These are phyloP conservation scores for Papilio elwesi DNA, from an alignment of 2,888 invertebrate genomes.

Conservation along the genomic window DNA sequence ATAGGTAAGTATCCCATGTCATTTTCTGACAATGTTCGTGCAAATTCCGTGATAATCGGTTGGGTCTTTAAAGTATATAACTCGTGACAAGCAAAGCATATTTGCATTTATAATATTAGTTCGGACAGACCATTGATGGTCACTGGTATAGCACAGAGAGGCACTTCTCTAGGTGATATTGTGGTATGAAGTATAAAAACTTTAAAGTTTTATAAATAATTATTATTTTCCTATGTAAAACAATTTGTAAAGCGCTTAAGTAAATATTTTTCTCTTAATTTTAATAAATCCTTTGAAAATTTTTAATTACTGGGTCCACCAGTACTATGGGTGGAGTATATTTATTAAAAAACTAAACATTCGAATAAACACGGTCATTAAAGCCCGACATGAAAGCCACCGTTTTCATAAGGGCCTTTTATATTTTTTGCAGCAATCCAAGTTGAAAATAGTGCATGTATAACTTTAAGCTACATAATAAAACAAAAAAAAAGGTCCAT, in stretches of 20 bases:
- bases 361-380: slow-evolving; percentile 42
- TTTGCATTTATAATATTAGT: too few relatives aligned
- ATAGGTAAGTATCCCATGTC: too few relatives aligned
- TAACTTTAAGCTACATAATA: not conserved
- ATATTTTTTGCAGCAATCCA: slow-evolving; percentile 7
- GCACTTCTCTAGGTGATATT: too few relatives aligned
- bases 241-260: not conserved
- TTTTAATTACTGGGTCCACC: slow-evolving; percentile 31
- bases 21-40: too few relatives aligned
- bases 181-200: not conserved
- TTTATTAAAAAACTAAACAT: slow-evolving; percentile 43
- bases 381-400: slow-evolving; percentile 29
- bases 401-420: slow-evolving; percentile 21
- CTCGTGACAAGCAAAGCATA: too few relatives aligned
- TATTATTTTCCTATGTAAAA: not conserved
- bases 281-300: not conserved
- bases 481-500: not conserved
- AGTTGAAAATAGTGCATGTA: slow-evolving; percentile 9
- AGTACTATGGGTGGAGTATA: slow-evolving; percentile 20
- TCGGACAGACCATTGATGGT: too few relatives aligned
- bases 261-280: not conserved
- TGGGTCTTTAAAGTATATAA: too few relatives aligned
- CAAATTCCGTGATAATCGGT: too few relatives aligned
- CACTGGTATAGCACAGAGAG: too few relatives aligned
- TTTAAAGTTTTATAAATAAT: not conserved